Conservation (phyloP, 1,140 invertebrate species). For the Amphibalanus amphitrite region DNA sequence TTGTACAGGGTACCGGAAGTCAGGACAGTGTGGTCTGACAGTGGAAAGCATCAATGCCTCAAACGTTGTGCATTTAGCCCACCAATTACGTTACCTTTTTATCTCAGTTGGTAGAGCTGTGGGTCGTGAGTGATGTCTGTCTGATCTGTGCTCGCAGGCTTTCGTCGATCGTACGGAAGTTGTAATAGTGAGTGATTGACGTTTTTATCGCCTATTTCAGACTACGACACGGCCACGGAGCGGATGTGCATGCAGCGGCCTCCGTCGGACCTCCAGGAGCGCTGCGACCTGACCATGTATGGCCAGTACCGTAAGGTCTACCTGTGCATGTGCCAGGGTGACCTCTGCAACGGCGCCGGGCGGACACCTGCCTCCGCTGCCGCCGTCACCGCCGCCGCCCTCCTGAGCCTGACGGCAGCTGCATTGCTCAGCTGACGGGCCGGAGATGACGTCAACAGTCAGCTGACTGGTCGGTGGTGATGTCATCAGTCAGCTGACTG, state of each 20-base stretch:
- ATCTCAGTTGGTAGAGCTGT: not conserved
- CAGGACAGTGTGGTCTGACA: no score
- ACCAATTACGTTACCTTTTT: not conserved
- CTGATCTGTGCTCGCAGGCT: not conserved
- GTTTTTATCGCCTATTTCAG: conserved; percentile 32
- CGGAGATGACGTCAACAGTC: no score
- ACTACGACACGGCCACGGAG: conserved; percentile 71
- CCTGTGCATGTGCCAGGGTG: conserved; percentile 83
- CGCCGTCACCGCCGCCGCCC: no score
- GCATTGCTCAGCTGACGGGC: not conserved
- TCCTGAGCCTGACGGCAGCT: not conserved
- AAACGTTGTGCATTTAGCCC: not conserved
- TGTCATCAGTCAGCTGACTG: no score
- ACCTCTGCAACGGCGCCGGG: conserved; percentile 51
- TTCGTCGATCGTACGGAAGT: not conserved
- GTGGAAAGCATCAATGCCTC: no score
- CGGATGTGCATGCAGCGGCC: conserved; percentile 66
- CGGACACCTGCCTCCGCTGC: not conserved
- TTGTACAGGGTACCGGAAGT: no score
- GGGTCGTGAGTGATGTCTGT: not conserved
- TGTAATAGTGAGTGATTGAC: conserved; percentile 2
- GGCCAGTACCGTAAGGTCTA: conserved; percentile 48
- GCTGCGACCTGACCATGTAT: conserved; percentile 68
- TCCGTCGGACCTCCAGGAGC: conserved; percentile 67
- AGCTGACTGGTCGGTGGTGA: no score